phyloP scores from a whole-genome alignment of 1,140 invertebrate species.

The Cydia amplana region DNA sequence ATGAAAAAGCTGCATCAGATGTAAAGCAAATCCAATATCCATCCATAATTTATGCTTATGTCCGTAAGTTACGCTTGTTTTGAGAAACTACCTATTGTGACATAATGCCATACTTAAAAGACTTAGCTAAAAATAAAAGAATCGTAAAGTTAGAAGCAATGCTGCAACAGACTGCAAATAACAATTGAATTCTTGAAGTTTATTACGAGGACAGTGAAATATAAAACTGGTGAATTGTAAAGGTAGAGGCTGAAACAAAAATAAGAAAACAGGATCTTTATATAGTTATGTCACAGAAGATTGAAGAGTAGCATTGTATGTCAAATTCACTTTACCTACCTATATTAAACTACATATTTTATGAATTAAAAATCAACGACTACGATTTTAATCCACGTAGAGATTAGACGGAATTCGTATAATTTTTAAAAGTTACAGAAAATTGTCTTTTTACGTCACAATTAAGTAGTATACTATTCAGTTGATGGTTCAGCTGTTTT shows the following conservation, averaged over 20 bases:
- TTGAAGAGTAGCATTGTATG: too few relatives aligned
- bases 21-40: not conserved
- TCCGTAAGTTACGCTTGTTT: not conserved
- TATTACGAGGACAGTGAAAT: not conserved
- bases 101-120: too few relatives aligned
- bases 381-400: too few relatives aligned
- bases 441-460: too few relatives aligned
- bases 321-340: too few relatives aligned
- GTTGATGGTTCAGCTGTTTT: too few relatives aligned
- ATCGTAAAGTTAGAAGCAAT: not conserved
- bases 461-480: too few relatives aligned
- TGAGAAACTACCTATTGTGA: not conserved
- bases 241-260: not conserved
- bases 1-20: not conserved
- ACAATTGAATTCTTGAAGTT: constrained; percentile 19
- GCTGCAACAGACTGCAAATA: not conserved
- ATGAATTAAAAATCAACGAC: too few relatives aligned
- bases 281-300: not conserved
- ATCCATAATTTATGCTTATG: not conserved
- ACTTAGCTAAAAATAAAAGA: not conserved
- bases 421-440: too few relatives aligned
- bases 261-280: not conserved
- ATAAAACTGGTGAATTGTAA: not conserved
- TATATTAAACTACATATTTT: too few relatives aligned
- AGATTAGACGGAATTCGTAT: too few relatives aligned